Conservation (phyloP, 2,888 invertebrate genomes). For the Chymomyza amoena region DNA sequence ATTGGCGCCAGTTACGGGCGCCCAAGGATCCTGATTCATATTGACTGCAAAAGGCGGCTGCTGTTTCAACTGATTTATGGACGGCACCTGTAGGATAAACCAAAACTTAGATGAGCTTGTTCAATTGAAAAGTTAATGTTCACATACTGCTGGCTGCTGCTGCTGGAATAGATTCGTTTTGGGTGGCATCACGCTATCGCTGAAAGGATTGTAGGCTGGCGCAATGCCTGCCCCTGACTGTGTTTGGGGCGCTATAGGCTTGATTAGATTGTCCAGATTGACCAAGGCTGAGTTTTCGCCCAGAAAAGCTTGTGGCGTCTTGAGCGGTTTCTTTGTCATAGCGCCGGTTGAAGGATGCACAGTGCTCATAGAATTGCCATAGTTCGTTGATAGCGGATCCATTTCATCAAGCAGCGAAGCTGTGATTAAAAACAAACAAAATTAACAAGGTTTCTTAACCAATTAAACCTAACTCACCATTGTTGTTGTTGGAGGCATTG, state of each 20-base stretch:
- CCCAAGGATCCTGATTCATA: constrained; percentile 79
- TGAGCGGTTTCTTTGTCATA: constrained; percentile 79
- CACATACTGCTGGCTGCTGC: constrained; percentile 78
- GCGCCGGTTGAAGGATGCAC: constrained; percentile 70
- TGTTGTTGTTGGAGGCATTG: constrained; percentile 77
- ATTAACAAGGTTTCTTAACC: neutral
- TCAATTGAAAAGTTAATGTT: neutral
- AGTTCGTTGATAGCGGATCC: constrained; percentile 76
- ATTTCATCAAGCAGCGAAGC: constrained; percentile 78
- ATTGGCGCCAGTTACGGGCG: constrained; percentile 74
- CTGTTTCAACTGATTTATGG: constrained; percentile 79
- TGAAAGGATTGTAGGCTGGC: constrained; percentile 78
- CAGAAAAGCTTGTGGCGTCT: constrained; percentile 96
- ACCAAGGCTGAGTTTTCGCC: constrained; percentile 98
- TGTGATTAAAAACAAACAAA: constrained; percentile 26
- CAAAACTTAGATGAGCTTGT: neutral
- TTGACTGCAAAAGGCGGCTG: constrained; percentile 78
- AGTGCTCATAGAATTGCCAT: constrained; percentile 50
- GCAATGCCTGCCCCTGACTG: constrained; percentile 68
- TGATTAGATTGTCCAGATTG: constrained; percentile 97
- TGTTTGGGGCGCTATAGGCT: constrained; percentile 79
- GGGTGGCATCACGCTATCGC: constrained; percentile 77
- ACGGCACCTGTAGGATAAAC: constrained; percentile 75
- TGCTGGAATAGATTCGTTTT: constrained; percentile 82
- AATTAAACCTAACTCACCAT: constrained; percentile 54